These are phyloP conservation scores for Pseudomyrmex concolor DNA, from an alignment of 1,140 invertebrate genomes.

Conservation along the genomic window DNA sequence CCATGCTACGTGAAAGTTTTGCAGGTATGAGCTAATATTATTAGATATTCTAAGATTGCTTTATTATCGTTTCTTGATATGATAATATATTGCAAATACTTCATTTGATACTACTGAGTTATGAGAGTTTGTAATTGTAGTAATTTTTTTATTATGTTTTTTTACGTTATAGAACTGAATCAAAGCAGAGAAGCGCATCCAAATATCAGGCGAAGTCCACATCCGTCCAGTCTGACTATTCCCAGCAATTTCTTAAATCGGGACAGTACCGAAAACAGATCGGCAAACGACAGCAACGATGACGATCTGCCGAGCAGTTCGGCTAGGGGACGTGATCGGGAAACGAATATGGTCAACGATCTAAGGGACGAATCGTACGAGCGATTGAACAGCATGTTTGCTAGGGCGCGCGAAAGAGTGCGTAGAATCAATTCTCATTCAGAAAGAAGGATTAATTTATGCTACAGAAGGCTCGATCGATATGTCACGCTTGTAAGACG, in stretches of 20 bases:
- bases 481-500: constrained; percentile 85
- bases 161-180: constrained; percentile 64
- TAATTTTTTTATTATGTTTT: constrained; percentile 68
- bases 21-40: not conserved
- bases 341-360: not conserved
- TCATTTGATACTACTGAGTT: constrained; percentile 67
- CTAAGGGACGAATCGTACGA: constrained; percentile 24
- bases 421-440: constrained; percentile 50
- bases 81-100: constrained; percentile 29
- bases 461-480: constrained; percentile 82
- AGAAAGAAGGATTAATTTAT: constrained; percentile 66
- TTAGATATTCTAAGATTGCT: not conserved
- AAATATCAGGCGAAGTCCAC: constrained; percentile 31
- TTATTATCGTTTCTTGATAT: constrained; percentile 1
- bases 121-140: constrained; percentile 61
- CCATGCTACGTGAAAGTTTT: constrained; percentile 13
- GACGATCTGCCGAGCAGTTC: constrained; percentile 22
- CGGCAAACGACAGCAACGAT: constrained; percentile 39
- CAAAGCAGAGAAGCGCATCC: constrained; percentile 44
- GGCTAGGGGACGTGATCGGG: not conserved
- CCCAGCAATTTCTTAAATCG: not conserved
- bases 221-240: not conserved
- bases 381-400: constrained; percentile 47
- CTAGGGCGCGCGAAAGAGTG: constrained; percentile 54
- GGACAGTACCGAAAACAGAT: constrained; percentile 43